These are phyloP conservation scores for Percina caprodes DNA, from an alignment of 2,113 vertebrate genomes.

Conservation along the genomic window DNA sequence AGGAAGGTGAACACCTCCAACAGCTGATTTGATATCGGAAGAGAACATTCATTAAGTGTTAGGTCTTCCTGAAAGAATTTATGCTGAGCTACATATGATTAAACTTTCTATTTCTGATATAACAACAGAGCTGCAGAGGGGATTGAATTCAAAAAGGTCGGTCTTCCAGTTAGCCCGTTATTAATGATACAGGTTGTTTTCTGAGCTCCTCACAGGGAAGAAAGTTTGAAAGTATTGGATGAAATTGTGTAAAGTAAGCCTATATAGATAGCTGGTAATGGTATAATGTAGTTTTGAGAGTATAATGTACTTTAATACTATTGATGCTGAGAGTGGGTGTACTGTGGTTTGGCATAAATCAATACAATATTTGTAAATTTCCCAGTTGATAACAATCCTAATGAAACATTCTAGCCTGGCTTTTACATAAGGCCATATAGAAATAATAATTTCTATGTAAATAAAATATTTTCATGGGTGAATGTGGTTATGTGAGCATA, in stretches of 20 bases:
- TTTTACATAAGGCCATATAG: neutral
- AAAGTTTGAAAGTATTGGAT: slow-evolving; percentile 10
- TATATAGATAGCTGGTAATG: neutral
- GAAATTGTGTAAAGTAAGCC: slow-evolving; percentile 9
- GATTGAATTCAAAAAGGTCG: slow-evolving; percentile 36
- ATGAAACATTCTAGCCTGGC: neutral
- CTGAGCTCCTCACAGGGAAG: slow-evolving; percentile 6
- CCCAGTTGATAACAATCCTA: slow-evolving; percentile 2
- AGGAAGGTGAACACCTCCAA: too few species aligned
- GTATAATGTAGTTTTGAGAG: slow-evolving; percentile 21
- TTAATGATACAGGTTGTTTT: slow-evolving; percentile 50
- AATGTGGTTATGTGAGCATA: neutral
- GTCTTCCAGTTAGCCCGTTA: slow-evolving; percentile 33
- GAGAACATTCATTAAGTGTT: too few species aligned
- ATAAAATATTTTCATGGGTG: slow-evolving; percentile 15
- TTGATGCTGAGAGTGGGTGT: slow-evolving; percentile 19
- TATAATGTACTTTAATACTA: slow-evolving; percentile 16
- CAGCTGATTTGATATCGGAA: too few species aligned
- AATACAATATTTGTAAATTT: slow-evolving; percentile 26
- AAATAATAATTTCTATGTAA: neutral
- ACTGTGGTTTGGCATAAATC: slow-evolving; percentile 12
- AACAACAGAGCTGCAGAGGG: slow-evolving; percentile 29
- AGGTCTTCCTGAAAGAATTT: too few species aligned
- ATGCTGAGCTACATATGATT: slow-evolving; percentile 2
- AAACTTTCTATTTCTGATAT: slow-evolving; percentile 42